Percentiles rank a stretch among this genome's conserved stretches.
These are phyloP conservation scores for Cyanoderma ruficeps DNA, from an alignment of 2,113 vertebrate genomes.

Conservation along the genomic window DNA sequence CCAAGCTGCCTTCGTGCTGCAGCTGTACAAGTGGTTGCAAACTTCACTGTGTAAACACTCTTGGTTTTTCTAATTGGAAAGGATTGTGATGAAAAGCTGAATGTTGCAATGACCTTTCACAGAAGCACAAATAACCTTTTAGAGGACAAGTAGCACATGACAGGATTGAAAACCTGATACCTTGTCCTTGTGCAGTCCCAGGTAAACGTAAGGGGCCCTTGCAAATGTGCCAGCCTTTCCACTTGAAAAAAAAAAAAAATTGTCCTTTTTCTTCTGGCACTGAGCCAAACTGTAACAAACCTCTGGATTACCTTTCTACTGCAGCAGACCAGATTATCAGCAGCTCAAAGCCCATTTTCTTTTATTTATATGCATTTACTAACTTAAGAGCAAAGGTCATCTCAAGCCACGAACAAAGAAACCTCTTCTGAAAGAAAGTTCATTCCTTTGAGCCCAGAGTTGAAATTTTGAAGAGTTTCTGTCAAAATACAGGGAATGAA, in stretches of 20 bases:
- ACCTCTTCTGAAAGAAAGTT: not conserved
- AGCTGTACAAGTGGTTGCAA: not conserved
- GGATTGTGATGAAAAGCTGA: not conserved
- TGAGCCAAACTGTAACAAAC: not conserved
- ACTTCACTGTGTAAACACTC: not conserved
- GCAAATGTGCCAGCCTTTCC: not conserved
- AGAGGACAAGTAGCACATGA: rapidly evolving
- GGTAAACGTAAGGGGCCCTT: not conserved
- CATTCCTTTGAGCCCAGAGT: not conserved
- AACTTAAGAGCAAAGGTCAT: not conserved
- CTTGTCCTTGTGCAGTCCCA: not conserved
- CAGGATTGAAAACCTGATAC: not conserved
- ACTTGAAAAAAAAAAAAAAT: not conserved
- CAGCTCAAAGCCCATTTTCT: not conserved
- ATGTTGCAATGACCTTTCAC: not conserved
- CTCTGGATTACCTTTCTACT: not conserved
- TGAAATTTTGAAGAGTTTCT: not conserved
- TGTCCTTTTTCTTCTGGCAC: not conserved
- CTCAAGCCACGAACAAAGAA: not conserved
- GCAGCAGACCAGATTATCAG: not conserved
- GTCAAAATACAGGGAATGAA: not conserved
- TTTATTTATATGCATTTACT: not conserved
- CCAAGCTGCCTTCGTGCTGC: not conserved
- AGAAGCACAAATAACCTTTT: not conserved
- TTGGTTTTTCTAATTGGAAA: not conserved